These are phyloP conservation scores for Merodon equestris DNA, from an alignment of 2,888 invertebrate species.

Conservation along the genomic window DNA sequence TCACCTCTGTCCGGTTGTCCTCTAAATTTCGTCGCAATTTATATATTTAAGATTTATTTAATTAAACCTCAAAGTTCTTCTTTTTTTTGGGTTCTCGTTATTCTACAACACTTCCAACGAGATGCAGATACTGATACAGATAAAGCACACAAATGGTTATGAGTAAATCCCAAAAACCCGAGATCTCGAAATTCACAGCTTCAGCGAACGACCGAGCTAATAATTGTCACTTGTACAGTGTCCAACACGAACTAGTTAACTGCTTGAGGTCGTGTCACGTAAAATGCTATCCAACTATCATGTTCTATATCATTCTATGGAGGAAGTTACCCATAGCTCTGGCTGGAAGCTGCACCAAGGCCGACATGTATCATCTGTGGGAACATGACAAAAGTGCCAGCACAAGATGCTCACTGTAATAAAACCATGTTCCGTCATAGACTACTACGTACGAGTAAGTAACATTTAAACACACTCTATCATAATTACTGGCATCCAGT, in stretches of 20 bases:
- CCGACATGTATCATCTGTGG: slow-evolving; percentile 41
- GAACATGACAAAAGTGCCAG: slow-evolving; percentile 25
- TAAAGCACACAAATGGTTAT: slow-evolving; percentile 18
- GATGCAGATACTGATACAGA: slow-evolving; percentile 5
- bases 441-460: slow-evolving; percentile 44
- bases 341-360: slow-evolving; percentile 53
- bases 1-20: too few relatives aligned
- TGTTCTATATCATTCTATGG: too few relatives aligned
- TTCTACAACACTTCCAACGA: neutral
- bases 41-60: neutral
- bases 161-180: too few relatives aligned
- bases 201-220: slow-evolving; percentile 14
- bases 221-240: slow-evolving; percentile 51
- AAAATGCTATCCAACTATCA: slow-evolving; percentile 12
- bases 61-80: slow-evolving; percentile 28
- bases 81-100: slow-evolving; percentile 13
- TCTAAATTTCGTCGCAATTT: too few relatives aligned
- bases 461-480: slow-evolving; percentile 14
- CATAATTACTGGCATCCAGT: slow-evolving; percentile 20
- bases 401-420: too few relatives aligned
- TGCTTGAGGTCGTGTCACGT: slow-evolving; percentile 45
- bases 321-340: slow-evolving; percentile 21
- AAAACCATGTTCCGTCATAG: slow-evolving; percentile 13
- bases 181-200: too few relatives aligned
- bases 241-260: slow-evolving; percentile 45